A percentile compares a stretch with the other conserved stretches of the same genome.
phyloP scores from a whole-genome alignment of 2,888 invertebrate species.

The Drosophila falleni region DNA sequence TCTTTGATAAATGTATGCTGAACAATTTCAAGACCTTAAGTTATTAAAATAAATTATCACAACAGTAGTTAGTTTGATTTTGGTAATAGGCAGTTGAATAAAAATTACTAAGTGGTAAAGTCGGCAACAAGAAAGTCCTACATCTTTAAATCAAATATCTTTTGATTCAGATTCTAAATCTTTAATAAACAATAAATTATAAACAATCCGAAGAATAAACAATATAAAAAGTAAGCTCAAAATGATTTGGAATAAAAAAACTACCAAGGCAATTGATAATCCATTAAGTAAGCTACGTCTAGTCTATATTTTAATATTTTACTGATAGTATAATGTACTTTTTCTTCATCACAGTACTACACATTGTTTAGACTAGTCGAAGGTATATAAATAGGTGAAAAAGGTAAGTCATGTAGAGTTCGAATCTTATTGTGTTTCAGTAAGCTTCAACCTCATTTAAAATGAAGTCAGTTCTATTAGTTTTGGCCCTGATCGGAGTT shows the following conservation, averaged over 20 bases:
- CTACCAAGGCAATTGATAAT: background rate
- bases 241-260: background rate
- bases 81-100: background rate
- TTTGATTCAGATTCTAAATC: background rate
- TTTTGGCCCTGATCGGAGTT: conserved; percentile 8
- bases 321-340: background rate
- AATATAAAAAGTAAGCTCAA: no score
- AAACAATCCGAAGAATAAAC: background rate
- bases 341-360: background rate
- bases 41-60: background rate
- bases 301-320: background rate
- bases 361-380: background rate
- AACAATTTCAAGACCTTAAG: background rate
- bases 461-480: conserved; percentile 10
- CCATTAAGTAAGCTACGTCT: background rate
- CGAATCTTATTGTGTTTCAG: background rate
- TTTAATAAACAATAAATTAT: background rate
- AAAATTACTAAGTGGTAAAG: no score
- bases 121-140: no score
- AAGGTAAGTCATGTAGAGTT: background rate
- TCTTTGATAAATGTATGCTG: background rate
- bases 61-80: background rate
- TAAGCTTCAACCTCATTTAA: background rate
- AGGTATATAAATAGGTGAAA: background rate
- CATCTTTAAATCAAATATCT: background rate